Conservation (phyloP, 1,140 invertebrate genomes). For the Hylaeus anthracinus region DNA sequence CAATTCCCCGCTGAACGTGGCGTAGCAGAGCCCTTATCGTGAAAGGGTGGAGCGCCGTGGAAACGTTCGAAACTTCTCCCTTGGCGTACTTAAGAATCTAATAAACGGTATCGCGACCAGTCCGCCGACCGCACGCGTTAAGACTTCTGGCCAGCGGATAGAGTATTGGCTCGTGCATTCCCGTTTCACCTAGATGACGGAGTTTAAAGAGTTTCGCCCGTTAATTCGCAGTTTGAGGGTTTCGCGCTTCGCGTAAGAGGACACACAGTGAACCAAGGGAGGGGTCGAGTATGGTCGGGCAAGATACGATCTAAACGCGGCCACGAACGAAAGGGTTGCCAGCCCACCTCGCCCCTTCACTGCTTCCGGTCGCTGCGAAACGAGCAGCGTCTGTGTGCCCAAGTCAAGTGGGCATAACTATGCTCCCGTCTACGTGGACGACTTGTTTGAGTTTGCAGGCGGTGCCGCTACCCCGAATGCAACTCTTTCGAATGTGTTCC, state of each 20-base stretch:
- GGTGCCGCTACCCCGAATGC: slow-evolving; percentile 23
- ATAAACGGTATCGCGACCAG: slow-evolving; percentile 58
- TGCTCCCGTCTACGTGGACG: slow-evolving; percentile 9
- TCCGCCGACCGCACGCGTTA: slow-evolving; percentile 25
- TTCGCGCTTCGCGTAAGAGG: not conserved
- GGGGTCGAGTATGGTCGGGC: not conserved
- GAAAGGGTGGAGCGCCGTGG: not conserved
- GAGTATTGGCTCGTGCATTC: slow-evolving; percentile 43
- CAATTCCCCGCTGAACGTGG: not conserved
- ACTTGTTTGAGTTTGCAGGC: slow-evolving; percentile 48
- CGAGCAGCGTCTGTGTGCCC: not conserved
- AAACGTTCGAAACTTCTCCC: slow-evolving; percentile 36
- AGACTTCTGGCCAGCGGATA: slow-evolving; percentile 33
- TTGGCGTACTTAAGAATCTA: slow-evolving; percentile 57
- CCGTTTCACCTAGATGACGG: slow-evolving; percentile 15
- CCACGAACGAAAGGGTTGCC: not conserved
- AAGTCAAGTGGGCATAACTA: slow-evolving; percentile 43
- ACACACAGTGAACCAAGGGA: not conserved
- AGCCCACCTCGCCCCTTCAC: no score
- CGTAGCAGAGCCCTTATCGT: slow-evolving; percentile 23
- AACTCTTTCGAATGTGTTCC: slow-evolving; percentile 7
- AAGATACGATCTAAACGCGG: slow-evolving; percentile 29
- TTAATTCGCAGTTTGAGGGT: slow-evolving; percentile 45
- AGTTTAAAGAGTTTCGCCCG: slow-evolving; percentile 55
- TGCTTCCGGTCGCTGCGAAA: not conserved